Evolutionary conservation across 2,797 vertebrate species (phyloP).

Genomic region (Antrozous pallidus): DNA sequence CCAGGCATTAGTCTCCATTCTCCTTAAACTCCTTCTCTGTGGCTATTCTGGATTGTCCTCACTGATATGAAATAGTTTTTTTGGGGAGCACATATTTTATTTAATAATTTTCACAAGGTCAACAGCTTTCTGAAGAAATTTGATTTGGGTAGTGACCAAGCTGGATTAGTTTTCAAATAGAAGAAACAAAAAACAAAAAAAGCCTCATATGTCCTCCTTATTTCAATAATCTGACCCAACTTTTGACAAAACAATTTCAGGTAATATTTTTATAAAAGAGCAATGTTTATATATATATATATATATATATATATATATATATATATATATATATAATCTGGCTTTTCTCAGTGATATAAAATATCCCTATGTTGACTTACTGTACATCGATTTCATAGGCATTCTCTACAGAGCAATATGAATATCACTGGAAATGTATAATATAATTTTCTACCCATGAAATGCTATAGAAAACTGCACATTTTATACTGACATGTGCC

Average conservation of each 20-base stretch:
- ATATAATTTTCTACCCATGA: conserved; percentile 83
- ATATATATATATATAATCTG: conserved; percentile 63
- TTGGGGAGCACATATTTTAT: not conserved
- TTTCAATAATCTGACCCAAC: conserved; percentile 24
- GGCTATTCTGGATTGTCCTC: not conserved
- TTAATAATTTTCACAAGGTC: conserved; percentile 19
- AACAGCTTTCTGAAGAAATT: not conserved
- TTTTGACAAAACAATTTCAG: not conserved
- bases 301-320: conserved; percentile 58
- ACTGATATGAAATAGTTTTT: not conserved
- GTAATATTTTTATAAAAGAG: conserved; percentile 52
- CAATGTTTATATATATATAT: conserved; percentile 64
- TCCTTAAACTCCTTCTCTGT: not conserved
- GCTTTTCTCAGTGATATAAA: conserved; percentile 77
- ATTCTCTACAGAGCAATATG: conserved; percentile 82
- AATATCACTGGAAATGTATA: conserved; percentile 83
- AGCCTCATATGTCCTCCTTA: not conserved
- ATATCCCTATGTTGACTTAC: conserved; percentile 76
- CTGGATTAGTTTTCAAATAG: not conserved
- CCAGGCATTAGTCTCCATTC: accelerated
- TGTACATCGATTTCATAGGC: conserved; percentile 86
- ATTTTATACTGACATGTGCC: conserved; percentile 83
- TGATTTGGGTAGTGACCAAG: not conserved
- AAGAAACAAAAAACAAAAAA: not conserved
- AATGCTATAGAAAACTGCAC: conserved; percentile 82